phyloP scores from a whole-genome alignment of 2,113 vertebrate genomes.

The Cichladusa arquata region DNA sequence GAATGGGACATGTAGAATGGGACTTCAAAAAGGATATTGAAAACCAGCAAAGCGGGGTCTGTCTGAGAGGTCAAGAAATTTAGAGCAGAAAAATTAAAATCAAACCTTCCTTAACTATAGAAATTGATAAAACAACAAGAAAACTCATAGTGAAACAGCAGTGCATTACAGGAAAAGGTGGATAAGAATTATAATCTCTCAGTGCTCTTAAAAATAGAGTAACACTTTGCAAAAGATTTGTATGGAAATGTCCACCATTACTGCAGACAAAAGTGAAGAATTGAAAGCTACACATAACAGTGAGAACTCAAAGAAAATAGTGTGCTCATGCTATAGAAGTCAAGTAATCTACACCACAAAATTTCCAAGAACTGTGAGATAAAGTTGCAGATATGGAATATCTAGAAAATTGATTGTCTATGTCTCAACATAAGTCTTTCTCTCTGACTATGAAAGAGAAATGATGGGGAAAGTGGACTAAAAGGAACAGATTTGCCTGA shows the following conservation, averaged over 20 bases:
- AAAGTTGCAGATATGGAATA: not conserved
- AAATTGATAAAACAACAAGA: not conserved
- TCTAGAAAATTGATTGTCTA: not conserved
- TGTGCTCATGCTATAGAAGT: not conserved
- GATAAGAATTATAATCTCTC: not conserved
- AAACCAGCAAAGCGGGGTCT: not conserved
- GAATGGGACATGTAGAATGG: not conserved
- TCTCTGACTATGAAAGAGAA: not conserved
- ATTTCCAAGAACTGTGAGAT: not conserved
- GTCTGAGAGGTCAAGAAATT: not conserved
- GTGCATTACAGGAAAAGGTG: not conserved
- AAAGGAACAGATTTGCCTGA: not conserved
- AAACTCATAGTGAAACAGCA: not conserved
- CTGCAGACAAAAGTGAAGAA: not conserved
- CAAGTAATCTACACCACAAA: not conserved
- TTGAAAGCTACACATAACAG: not conserved
- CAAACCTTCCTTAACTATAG: not conserved
- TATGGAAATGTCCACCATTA: not conserved
- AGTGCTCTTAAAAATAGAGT: not conserved
- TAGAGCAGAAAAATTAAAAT: not conserved
- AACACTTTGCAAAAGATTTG: not conserved
- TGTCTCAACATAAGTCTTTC: not conserved
- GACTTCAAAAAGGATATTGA: not conserved
- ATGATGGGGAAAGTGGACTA: rapidly evolving
- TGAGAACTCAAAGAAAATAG: not conserved